phyloP scores from a whole-genome alignment of 2,797 vertebrate species.

The Megalops cyprinoides region DNA sequence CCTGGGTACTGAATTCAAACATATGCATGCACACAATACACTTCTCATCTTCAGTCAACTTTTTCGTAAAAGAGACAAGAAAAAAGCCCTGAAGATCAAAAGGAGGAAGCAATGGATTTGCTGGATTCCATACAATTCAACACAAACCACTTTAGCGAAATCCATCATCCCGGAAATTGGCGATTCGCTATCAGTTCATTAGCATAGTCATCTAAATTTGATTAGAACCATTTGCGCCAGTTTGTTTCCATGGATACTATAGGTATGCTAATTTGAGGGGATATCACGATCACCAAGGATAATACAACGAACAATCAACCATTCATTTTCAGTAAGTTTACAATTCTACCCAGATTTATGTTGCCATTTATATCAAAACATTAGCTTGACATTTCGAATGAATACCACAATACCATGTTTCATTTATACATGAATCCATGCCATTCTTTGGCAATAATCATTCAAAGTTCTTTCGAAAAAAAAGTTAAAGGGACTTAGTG shows the following conservation, averaged over 20 bases:
- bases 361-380: too few species aligned
- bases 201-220: constrained; percentile 1
- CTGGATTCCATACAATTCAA: background rate
- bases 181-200: background rate
- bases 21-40: background rate
- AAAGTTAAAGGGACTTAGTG: too few species aligned
- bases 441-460: too few species aligned
- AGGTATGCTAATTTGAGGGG: background rate
- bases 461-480: too few species aligned
- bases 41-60: background rate
- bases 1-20: background rate
- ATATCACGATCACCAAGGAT: background rate
- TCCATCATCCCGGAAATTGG: background rate
- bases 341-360: background rate
- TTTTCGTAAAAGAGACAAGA: too few species aligned
- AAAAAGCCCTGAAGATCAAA: background rate
- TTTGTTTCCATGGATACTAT: constrained; percentile 32
- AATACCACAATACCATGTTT: too few species aligned
- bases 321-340: background rate
- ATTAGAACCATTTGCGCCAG: background rate
- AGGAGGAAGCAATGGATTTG: too few species aligned
- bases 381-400: too few species aligned
- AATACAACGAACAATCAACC: background rate
- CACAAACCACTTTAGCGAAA: background rate
- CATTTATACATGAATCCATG: too few species aligned